phyloP scores from a whole-genome alignment of 1,140 invertebrate genomes.

The Sminthurides bifidus region DNA sequence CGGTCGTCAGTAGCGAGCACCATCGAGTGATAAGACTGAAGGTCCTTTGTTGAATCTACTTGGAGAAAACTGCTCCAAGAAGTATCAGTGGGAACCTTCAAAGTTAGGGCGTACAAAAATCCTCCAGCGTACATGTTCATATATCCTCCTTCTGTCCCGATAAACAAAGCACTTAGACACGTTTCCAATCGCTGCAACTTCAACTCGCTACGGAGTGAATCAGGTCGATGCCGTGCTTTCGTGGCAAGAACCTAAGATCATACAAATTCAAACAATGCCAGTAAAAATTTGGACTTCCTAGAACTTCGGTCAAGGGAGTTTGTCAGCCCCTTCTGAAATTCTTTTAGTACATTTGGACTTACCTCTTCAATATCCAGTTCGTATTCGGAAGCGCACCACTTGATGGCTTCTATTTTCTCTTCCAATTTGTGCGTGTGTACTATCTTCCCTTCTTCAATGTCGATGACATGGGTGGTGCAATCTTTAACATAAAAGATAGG shows the following conservation, averaged over 20 bases:
- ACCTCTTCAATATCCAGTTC: slow-evolving; percentile 15
- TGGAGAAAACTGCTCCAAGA: slow-evolving; percentile 7
- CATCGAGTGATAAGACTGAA: slow-evolving; percentile 18
- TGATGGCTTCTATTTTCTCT: slow-evolving; percentile 10
- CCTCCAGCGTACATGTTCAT: slow-evolving; percentile 19
- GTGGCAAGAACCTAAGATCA: slow-evolving; percentile 9
- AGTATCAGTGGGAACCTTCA: slow-evolving; percentile 1
- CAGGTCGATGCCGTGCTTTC: slow-evolving; percentile 15
- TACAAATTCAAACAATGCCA: background rate
- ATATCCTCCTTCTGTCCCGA: slow-evolving; percentile 13
- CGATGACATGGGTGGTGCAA: slow-evolving; percentile 11
- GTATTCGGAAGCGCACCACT: slow-evolving; percentile 18
- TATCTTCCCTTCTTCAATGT: slow-evolving; percentile 24
- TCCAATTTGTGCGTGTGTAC: slow-evolving; percentile 16
- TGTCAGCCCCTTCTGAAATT: no score
- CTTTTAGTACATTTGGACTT: slow-evolving; percentile 1
- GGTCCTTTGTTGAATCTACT: slow-evolving; percentile 4
- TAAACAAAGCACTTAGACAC: slow-evolving; percentile 15
- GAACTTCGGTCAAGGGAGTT: background rate
- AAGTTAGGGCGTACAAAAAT: slow-evolving; percentile 11
- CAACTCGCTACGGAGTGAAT: slow-evolving; percentile 14
- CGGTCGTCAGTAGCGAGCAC: background rate
- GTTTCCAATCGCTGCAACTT: slow-evolving; percentile 18
- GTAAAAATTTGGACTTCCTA: background rate
- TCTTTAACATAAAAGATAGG: slow-evolving; percentile 1